A percentile compares a stretch with the other conserved stretches of the same genome.
Conservation (phyloP, 2,888 invertebrate genomes). For the Cantharis rustica region DNA sequence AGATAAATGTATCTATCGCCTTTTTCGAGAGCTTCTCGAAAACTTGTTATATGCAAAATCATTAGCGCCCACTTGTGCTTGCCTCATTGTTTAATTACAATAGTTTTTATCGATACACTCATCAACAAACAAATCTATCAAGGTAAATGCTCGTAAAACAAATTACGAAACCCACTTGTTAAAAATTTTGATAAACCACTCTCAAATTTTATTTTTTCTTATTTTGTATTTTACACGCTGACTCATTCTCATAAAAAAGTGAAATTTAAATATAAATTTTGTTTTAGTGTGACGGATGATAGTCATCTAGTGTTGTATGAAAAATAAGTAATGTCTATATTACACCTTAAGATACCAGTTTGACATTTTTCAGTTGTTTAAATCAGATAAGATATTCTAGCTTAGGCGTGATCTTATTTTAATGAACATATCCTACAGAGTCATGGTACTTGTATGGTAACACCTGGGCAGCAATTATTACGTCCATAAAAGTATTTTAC, state of each 20-base stretch:
- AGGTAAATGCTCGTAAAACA: background rate
- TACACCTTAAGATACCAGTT: constrained; percentile 11
- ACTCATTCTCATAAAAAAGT: background rate
- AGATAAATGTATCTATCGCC: background rate
- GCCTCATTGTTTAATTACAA: background rate
- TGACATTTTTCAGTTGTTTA: constrained; percentile 13
- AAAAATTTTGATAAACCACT: background rate
- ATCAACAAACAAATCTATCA: background rate
- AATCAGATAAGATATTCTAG: constrained; percentile 14
- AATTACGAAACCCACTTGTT: background rate
- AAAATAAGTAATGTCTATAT: constrained; percentile 2
- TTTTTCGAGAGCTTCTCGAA: background rate
- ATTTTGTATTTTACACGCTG: background rate
- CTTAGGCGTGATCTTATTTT: constrained; percentile 19
- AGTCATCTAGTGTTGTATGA: background rate
- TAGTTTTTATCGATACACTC: background rate
- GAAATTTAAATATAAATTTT: constrained; percentile 1
- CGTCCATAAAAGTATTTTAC: background rate
- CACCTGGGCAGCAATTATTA: constrained; percentile 8
- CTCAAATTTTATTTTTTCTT: background rate
- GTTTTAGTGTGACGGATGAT: constrained; percentile 3
- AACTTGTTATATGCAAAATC: background rate
- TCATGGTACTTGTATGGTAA: constrained; percentile 14
- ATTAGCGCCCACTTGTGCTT: background rate
- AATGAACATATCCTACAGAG: constrained; percentile 7